Conservation (phyloP, 2,113 vertebrate species). For the Festucalex cinctus region DNA sequence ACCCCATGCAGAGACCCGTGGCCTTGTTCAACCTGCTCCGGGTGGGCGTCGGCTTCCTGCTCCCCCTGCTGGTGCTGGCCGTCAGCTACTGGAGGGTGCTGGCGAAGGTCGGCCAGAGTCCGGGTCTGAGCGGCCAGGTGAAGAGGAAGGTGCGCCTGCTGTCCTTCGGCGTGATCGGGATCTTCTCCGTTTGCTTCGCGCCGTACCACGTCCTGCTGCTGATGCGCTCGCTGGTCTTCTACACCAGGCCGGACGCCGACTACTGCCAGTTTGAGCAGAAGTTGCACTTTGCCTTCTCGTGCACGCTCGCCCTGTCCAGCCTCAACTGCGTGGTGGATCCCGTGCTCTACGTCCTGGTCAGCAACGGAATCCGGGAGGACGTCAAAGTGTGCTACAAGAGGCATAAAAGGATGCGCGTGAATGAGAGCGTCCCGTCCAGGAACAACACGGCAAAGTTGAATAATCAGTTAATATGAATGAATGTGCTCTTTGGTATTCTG, state of each 20-base stretch:
- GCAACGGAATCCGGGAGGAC: constrained; percentile 64
- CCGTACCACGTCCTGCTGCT: constrained; percentile 76
- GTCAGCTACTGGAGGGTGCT: constrained; percentile 71
- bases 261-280: constrained; percentile 69
- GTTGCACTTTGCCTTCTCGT: constrained; percentile 63
- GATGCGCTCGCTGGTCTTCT: constrained; percentile 61
- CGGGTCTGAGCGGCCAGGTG: constrained; percentile 48
- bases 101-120: constrained; percentile 65
- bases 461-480: constrained; percentile 55
- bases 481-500: too few species aligned
- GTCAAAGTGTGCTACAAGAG: constrained; percentile 39
- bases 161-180: constrained; percentile 71
- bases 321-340: constrained; percentile 77
- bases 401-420: neutral
- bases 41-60: constrained; percentile 62
- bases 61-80: constrained; percentile 65
- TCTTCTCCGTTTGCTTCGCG: constrained; percentile 75
- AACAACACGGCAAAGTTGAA: neutral
- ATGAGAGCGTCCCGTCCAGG: neutral
- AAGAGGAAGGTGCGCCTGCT: constrained; percentile 73
- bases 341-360: constrained; percentile 74
- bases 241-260: fast-evolving
- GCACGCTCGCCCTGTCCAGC: constrained; percentile 69
- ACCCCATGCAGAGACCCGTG: constrained; percentile 47
- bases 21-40: constrained; percentile 70